Conservation (phyloP, 1,140 invertebrate genomes). For the Lordiphosa stackelbergi region DNA sequence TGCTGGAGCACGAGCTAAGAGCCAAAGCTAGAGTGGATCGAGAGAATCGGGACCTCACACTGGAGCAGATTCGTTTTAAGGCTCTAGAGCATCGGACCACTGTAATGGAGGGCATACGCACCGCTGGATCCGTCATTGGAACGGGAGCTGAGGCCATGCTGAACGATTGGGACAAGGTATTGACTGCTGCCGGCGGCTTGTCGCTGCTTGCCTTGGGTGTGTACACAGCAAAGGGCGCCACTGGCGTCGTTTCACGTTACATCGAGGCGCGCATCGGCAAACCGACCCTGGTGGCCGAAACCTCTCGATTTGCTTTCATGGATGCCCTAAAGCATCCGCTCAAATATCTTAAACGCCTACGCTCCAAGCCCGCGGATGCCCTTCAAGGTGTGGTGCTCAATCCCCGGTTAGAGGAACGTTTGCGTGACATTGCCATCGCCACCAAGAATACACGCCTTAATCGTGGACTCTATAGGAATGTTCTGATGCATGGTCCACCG, state of each 20-base stretch:
- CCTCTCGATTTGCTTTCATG: slow-evolving; percentile 93
- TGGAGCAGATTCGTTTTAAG: slow-evolving; percentile 94
- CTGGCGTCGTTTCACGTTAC: slow-evolving; percentile 90
- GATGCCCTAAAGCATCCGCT: slow-evolving; percentile 94
- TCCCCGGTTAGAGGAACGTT: slow-evolving; percentile 91
- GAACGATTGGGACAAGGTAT: slow-evolving; percentile 95
- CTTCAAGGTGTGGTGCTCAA: slow-evolving; percentile 93
- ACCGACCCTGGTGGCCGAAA: slow-evolving; percentile 96
- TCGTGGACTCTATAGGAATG: slow-evolving; percentile 95
- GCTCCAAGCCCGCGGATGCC: slow-evolving; percentile 88
- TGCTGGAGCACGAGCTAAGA: slow-evolving; percentile 93
- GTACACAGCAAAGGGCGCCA: slow-evolving; percentile 96
- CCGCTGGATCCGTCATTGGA: slow-evolving; percentile 93
- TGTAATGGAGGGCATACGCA: slow-evolving; percentile 96
- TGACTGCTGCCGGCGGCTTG: slow-evolving; percentile 93
- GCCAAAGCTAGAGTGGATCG: slow-evolving; percentile 94
- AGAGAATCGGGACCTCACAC: slow-evolving; percentile 96
- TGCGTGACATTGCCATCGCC: slow-evolving; percentile 97
- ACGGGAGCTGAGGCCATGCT: slow-evolving; percentile 92
- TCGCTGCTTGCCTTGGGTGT: slow-evolving; percentile 94
- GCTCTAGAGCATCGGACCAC: slow-evolving; percentile 94
- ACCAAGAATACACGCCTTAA: slow-evolving; percentile 98
- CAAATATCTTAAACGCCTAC: slow-evolving; percentile 83
- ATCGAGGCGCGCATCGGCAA: slow-evolving; percentile 95
- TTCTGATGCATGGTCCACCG: slow-evolving; percentile 98